A percentile compares a stretch with the other conserved stretches of the same genome.
These are phyloP conservation scores for Charaxes varanes DNA, from an alignment of 1,140 invertebrate species.

Conservation along the genomic window DNA sequence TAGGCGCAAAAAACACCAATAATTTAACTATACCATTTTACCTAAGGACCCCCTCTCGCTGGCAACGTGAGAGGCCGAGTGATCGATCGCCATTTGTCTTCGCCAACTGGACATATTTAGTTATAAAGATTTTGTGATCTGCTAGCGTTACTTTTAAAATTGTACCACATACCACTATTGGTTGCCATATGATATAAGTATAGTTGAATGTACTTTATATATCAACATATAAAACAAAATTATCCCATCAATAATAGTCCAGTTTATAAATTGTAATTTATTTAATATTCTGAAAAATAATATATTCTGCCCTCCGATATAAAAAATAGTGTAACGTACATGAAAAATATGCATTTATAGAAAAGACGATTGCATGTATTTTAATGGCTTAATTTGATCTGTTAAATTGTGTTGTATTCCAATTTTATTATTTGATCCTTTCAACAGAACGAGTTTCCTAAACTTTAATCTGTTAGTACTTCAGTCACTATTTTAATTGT, in stretches of 20 bases:
- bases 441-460: conserved; percentile 42
- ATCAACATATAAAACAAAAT: conserved; percentile 24
- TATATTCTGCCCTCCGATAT: conserved; percentile 39
- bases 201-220: conserved; percentile 33
- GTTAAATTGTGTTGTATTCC: conserved; percentile 34
- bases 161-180: conserved; percentile 49
- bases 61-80: conserved; percentile 44
- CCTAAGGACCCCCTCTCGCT: conserved; percentile 51
- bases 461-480: conserved; percentile 53
- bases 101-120: conserved; percentile 68
- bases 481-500: conserved; percentile 72
- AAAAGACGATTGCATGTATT: conserved; percentile 31
- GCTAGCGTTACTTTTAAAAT: conserved; percentile 64
- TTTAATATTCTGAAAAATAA: conserved; percentile 17
- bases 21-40: conserved; percentile 41
- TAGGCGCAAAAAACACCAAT: conserved; percentile 70
- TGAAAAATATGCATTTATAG: conserved; percentile 32
- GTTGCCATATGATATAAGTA: conserved; percentile 61
- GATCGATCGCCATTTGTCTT: conserved; percentile 68
- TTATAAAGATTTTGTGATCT: conserved; percentile 65
- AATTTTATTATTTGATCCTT: conserved; percentile 32
- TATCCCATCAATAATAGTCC: conserved; percentile 29
- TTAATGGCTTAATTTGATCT: conserved; percentile 33
- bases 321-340: conserved; percentile 29
- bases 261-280: conserved; percentile 37